Base-by-base conservation (phyloP, 2,113 vertebrate genomes). In the Erythrocebus patas region DNA sequence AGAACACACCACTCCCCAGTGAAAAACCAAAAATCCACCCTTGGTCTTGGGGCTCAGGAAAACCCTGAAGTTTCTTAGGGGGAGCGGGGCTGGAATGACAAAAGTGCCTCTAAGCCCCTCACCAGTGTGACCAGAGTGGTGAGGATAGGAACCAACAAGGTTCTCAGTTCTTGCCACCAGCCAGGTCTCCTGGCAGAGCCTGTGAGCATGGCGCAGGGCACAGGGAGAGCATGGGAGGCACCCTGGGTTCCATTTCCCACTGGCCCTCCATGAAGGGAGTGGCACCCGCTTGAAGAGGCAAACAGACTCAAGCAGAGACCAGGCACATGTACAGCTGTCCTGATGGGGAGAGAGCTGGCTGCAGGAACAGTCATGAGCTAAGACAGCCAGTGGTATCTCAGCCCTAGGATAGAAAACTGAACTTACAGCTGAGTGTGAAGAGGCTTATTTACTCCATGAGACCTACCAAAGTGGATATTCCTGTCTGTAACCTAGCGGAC, bases 301-400 rank as follows among this genome's bases (percentile, higher is more conserved):
- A 25, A 43, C 25, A 70, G 82, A 80, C 52, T 91, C 35, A 50
- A 43, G 88, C 45, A 73, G 64, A 87, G 70, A 78, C 35, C 13
- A 2, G 22, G 43, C 8, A 32, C 17, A 8, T 2, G n/a, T 35
- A 89, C 55, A 75, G 57, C n/a, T 14, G 23, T 38, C 61, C 20
- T 0, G 1, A 50, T 9, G 45, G 85, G 82, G 83, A 2, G 8
- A 25, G 32, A 12, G 80, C 40, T n/a, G 45, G 30, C 27, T 68
- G 61, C 0, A 7, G 93, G 88, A 68, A 50, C 59, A 48, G 48
- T 4, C 52, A 94, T 96, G 89, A 92, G 89, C 20, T 1, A 61
- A 78, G 89, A 61, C 16, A 2, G 90, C 0, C 0, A 50, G 22
- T 9, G 80, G 22, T 0, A 0, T 8, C 48, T 38, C 66, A 57